Base-by-base conservation (phyloP, 37 sponge, comb jelly and placozoan species). In the Chondrosia reniformis region DNA sequence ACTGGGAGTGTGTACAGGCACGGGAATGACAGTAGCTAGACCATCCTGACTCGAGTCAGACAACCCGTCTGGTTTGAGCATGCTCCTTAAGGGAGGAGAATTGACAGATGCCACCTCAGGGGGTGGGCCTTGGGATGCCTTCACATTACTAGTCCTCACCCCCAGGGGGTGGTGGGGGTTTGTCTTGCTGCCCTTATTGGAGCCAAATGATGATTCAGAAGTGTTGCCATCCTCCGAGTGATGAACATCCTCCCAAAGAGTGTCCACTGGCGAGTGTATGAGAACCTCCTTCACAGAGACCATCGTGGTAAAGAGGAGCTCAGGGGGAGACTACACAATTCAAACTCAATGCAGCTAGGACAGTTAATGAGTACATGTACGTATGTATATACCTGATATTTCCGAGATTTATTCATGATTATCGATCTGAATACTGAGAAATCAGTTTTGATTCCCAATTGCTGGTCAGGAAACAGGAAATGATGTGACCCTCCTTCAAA, bases 391-490 rank as follows among this genome's bases (percentile, higher is more conserved):
- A 87, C 92, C 66, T 76, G 31, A 79, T 84, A 84, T 32, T 87
- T 80, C 24, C 85, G 71, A 9, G 92, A 77, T 27, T 55, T 73
- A 38, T 80, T 77, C 52, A 92, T 77, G 0, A 25, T 7, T 2
- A 92, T 45, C 19, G 31, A 13, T 13, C 49, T 55, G 4, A 75
- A 42, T 15, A 57, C 79, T 0, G 69, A 77, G 12, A 46, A 9
- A 13, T 33, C 28, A 3, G 65, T 15, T 43, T 24, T 40, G 22
- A 21, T 34, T 17, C 61, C 59, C 15, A 33, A 49, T 33, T 42
- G 43, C 0, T 49, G 76, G 30, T 76, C 52, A 12, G 92, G 89
- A 71, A 90, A 94, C 40, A 94, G 79, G 41, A 94, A 94, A 25
- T 40, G 22, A 34, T 77, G 64, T 8, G 81, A 67, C 0, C 85